A percentile compares a stretch with the other conserved stretches of the same genome.
Evolutionary conservation across 1,140 invertebrate genomes (phyloP).

Genomic region (Hylaeus volcanicus): DNA sequence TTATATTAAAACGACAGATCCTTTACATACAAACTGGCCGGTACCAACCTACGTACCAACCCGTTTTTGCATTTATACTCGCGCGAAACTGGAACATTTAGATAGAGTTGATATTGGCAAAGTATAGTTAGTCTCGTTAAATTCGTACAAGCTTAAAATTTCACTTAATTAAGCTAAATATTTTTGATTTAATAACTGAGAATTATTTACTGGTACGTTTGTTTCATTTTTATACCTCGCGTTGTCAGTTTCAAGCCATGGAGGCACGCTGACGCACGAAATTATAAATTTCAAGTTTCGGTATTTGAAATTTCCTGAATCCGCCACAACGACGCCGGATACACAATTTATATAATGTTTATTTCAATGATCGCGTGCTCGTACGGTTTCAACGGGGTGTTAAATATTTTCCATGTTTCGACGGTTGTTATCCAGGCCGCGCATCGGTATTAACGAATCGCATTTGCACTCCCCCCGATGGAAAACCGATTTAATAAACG

Average conservation of each 20-base stretch:
- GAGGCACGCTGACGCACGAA: conserved; percentile 1
- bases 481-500: conserved; percentile 28
- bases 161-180: conserved; percentile 10
- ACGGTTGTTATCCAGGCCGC: neutral
- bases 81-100: conserved; percentile 13
- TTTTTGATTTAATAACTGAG: neutral
- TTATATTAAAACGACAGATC: conserved; percentile 27
- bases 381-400: neutral
- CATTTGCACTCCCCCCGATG: neutral
- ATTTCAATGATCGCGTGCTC: conserved; percentile 1
- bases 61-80: neutral
- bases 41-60: neutral
- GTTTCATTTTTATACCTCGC: neutral
- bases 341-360: conserved; percentile 20
- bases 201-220: neutral
- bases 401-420: conserved; percentile 17
- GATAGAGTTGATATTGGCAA: conserved; percentile 1
- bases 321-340: neutral
- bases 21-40: neutral
- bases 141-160: neutral
- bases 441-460: conserved; percentile 32
- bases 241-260: neutral
- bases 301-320: neutral
- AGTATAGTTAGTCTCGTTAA: neutral
- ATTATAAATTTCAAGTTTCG: conserved; percentile 25